Evolutionary conservation across 2,113 vertebrate genomes (phyloP), one percentile per base, ranked within the genome.

Genomic region (Hystrix cristata): DNA sequence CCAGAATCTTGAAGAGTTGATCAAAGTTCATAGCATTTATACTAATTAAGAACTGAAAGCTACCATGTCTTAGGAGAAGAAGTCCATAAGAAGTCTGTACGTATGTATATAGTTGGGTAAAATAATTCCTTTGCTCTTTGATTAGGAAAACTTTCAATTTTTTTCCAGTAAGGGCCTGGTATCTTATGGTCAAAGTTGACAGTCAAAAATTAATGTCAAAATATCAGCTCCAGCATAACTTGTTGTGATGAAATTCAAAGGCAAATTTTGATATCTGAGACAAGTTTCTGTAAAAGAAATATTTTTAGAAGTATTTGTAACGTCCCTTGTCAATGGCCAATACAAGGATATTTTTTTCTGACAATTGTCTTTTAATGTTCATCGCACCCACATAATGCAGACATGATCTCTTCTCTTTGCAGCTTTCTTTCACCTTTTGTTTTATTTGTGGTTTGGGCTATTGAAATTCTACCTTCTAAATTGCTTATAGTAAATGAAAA

Each of bases 251-350:
- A 80, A 83, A 89, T 29, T 23, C 23, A 53, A 60, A 80, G 55
- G 27, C 43, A 83, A 67, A 2, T 43, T 90, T 48, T 82, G 8
- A 23, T 71, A 78, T 13, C 16, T 57, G 34, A 87, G 27, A 10
- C 6, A 57, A 95, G 14, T 4, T 90, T 8, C 46, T 57, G 5
- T 69, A 64, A 96, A 31, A 65, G 25, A 85, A 64, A 64, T 3
- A 43, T 93, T 18, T 87, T 78, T 76, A 67, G 69, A 87, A 87
- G 7, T 94, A 5, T 91, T 88, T 12, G 12, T 19, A 62, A 55
- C 21, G 29, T 57, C n/a, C 0, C 13, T 53, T 82, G n/a, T 19
- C 6, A 19, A 57, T 46, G 10, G 1, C 19, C 23, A 5, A 62
- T 21, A 64, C 7, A 82, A 81, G 19, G 31, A 46, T 53, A 51